A percentile compares a stretch with the other conserved stretches of the same genome.
phyloP scores from a whole-genome alignment of 2,888 invertebrate species.

The Mimas tiliae region DNA sequence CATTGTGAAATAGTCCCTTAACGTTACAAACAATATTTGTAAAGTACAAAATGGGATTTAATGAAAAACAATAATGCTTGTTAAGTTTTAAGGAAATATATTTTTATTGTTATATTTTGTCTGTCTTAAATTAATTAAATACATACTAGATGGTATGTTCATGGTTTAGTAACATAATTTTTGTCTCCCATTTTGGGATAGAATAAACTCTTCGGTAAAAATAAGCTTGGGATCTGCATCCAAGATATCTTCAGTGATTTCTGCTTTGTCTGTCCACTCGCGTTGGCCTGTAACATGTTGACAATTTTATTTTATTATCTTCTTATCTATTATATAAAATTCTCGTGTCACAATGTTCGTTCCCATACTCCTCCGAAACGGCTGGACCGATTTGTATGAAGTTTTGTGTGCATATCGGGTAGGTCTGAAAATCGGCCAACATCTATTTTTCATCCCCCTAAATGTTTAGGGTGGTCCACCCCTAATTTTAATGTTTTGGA shows the following conservation, averaged over 20 bases:
- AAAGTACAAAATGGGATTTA: slow-evolving; percentile 7
- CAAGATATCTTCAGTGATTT: slow-evolving; percentile 63
- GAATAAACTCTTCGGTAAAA: slow-evolving; percentile 61
- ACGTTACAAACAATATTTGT: not conserved
- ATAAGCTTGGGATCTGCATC: slow-evolving; percentile 66
- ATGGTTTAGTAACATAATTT: slow-evolving; percentile 50
- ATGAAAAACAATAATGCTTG: slow-evolving; percentile 13
- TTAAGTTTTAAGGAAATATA: slow-evolving; percentile 29
- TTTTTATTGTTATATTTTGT: slow-evolving; percentile 1
- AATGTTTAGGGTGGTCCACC: too few relatives aligned
- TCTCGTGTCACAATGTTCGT: too few relatives aligned
- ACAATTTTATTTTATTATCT: too few relatives aligned
- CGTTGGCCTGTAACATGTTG: slow-evolving; percentile 52
- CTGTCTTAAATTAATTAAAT: not conserved
- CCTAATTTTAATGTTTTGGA: too few relatives aligned
- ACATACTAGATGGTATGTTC: not conserved
- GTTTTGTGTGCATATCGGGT: too few relatives aligned
- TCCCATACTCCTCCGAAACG: too few relatives aligned
- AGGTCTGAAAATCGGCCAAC: too few relatives aligned
- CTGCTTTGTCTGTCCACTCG: slow-evolving; percentile 48
- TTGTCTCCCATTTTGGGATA: slow-evolving; percentile 57
- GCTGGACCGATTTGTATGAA: too few relatives aligned
- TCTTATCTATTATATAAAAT: too few relatives aligned
- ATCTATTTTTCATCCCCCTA: too few relatives aligned
- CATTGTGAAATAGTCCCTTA: too few relatives aligned